These are phyloP conservation scores for Atrina japonica DNA, from an alignment of 2,888 invertebrate species.

Conservation along the genomic window DNA sequence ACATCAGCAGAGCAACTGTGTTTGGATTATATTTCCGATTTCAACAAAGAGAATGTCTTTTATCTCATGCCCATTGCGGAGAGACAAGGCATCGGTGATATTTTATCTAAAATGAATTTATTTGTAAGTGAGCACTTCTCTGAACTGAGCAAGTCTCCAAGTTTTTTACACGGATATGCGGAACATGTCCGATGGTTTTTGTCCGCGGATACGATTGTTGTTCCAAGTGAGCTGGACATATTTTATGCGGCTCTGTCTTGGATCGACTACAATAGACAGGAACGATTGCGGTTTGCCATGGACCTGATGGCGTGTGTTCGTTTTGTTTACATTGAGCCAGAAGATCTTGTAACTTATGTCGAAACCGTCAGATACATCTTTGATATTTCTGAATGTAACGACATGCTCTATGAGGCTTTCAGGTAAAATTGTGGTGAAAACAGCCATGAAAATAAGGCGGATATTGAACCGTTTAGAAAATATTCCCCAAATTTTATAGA, in stretches of 20 bases:
- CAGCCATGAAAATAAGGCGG: too few relatives aligned
- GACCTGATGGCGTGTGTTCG: conserved; percentile 62
- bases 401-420: conserved; percentile 62
- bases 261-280: conserved; percentile 64
- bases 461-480: too few relatives aligned
- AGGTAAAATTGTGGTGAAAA: too few relatives aligned
- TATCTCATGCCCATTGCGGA: conserved; percentile 56
- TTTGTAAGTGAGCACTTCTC: conserved; percentile 58
- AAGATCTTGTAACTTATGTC: conserved; percentile 63
- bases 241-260: conserved; percentile 67
- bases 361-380: conserved; percentile 62
- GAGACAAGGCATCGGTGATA: conserved; percentile 56
- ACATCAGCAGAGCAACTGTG: conserved; percentile 51
- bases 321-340: conserved; percentile 62
- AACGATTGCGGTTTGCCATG: conserved; percentile 53
- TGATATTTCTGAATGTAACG: conserved; percentile 57
- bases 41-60: conserved; percentile 55
- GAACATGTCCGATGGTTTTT: conserved; percentile 57
- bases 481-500: too few relatives aligned
- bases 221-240: conserved; percentile 62
- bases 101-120: conserved; percentile 48
- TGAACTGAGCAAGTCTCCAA: conserved; percentile 49
- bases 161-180: conserved; percentile 55
- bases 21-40: conserved; percentile 53
- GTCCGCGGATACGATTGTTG: conserved; percentile 56